These are phyloP conservation scores for Heliconius charithonia DNA, from an alignment of 2,888 invertebrate species.

Conservation along the genomic window DNA sequence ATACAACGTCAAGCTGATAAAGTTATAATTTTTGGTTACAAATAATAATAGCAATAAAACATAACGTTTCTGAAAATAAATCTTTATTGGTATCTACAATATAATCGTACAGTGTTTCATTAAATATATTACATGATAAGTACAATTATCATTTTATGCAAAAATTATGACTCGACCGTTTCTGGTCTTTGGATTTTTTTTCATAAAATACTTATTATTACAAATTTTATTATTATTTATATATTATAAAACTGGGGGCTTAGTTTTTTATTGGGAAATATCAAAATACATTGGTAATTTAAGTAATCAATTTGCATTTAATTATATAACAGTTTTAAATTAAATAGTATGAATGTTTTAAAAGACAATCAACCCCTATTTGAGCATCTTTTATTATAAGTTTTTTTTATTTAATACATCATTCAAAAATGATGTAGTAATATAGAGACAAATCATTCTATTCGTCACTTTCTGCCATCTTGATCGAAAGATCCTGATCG, in stretches of 20 bases:
- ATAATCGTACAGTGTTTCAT: conserved; percentile 70
- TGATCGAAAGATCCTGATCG: background rate
- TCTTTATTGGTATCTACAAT: conserved; percentile 80
- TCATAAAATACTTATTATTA: conserved; percentile 53
- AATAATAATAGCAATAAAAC: conserved; percentile 29
- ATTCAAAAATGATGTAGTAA: background rate
- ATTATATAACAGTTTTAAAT: background rate
- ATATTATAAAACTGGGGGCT: conserved; percentile 33
- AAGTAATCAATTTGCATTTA: background rate
- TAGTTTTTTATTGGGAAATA: background rate
- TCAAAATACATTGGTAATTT: background rate
- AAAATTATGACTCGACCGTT: conserved; percentile 78
- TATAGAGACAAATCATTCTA: background rate
- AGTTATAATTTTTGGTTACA: background rate
- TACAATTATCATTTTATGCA: conserved; percentile 66
- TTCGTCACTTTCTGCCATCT: background rate
- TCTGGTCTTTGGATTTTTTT: conserved; percentile 68
- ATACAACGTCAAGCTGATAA: background rate
- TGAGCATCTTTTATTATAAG: background rate
- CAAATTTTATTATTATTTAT: conserved; percentile 20
- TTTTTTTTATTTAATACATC: too few species aligned
- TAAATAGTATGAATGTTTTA: background rate
- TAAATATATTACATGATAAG: conserved; percentile 77
- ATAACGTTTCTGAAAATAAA: conserved; percentile 61
- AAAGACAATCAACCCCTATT: background rate